Evolutionary conservation across 2,888 invertebrate species (phyloP).

Genomic region (Galerucella calmariensis): DNA sequence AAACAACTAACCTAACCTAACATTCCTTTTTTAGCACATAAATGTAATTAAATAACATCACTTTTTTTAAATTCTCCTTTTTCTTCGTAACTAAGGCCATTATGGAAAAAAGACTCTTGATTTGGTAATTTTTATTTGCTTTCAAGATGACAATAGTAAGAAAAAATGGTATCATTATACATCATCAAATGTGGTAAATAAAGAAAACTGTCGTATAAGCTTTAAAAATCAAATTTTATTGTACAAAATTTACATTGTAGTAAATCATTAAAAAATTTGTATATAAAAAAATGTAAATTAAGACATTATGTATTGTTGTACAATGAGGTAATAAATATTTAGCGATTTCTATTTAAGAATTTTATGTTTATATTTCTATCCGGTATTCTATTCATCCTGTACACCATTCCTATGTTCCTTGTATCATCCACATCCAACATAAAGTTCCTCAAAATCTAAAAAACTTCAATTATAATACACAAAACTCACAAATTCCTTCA

Average conservation of each 20-base stretch:
- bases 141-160: constrained; percentile 52
- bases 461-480: not conserved
- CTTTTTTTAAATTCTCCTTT: constrained; percentile 2
- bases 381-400: constrained; percentile 63
- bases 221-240: constrained; percentile 61
- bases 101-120: not conserved
- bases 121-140: constrained; percentile 5
- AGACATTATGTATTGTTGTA: constrained; percentile 62
- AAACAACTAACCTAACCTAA: not conserved
- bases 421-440: constrained; percentile 50
- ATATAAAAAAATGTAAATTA: constrained; percentile 59
- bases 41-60: constrained; percentile 12
- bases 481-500: too few species aligned
- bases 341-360: constrained; percentile 61
- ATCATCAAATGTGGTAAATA: constrained; percentile 42
- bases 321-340: constrained; percentile 63
- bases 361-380: constrained; percentile 59
- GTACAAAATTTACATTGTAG: constrained; percentile 58
- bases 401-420: constrained; percentile 60
- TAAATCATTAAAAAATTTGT: constrained; percentile 52
- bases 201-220: constrained; percentile 52
- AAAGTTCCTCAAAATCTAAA: constrained; percentile 61
- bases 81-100: not conserved
- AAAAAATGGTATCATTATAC: constrained; percentile 45
- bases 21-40: constrained; percentile 17